These are phyloP conservation scores for Bombus confusus DNA, from an alignment of 1,140 invertebrate genomes.

Conservation along the genomic window DNA sequence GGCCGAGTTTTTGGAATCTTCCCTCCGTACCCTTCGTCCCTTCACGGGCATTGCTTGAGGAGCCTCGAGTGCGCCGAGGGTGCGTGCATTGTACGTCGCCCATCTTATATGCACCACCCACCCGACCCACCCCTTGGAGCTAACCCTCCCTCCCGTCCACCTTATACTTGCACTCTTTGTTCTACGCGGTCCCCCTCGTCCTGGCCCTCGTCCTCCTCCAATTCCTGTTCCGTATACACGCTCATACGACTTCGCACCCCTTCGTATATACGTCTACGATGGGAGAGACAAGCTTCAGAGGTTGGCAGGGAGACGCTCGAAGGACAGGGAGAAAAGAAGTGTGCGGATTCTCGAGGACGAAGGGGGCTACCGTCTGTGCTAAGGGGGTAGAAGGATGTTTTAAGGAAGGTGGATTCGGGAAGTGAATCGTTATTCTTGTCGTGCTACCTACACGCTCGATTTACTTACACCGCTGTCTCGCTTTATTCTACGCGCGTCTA, in stretches of 20 bases:
- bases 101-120: constrained; percentile 79
- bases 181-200: constrained; percentile 66
- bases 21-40: constrained; percentile 63
- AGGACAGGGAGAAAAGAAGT: constrained; percentile 57
- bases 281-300: constrained; percentile 56
- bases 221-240: constrained; percentile 66
- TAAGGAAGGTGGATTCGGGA: constrained; percentile 64
- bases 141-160: constrained; percentile 62
- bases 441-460: constrained; percentile 15
- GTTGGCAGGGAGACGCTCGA: constrained; percentile 45
- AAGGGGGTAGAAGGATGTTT: constrained; percentile 67
- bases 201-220: constrained; percentile 66
- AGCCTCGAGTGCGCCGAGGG: constrained; percentile 74
- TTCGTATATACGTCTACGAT: constrained; percentile 60
- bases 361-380: constrained; percentile 59
- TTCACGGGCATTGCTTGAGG: constrained; percentile 73
- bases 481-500: neutral
- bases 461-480: neutral
- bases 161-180: constrained; percentile 78
- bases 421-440: constrained; percentile 58
- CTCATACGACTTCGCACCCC: constrained; percentile 74
- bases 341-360: constrained; percentile 66
- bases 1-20: constrained; percentile 77
- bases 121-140: constrained; percentile 55
- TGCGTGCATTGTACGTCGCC: constrained; percentile 76